Evolutionary conservation across 2,113 vertebrate genomes (phyloP), one percentile per base, ranked within the genome.

Genomic region (Crypturellus undulatus): DNA sequence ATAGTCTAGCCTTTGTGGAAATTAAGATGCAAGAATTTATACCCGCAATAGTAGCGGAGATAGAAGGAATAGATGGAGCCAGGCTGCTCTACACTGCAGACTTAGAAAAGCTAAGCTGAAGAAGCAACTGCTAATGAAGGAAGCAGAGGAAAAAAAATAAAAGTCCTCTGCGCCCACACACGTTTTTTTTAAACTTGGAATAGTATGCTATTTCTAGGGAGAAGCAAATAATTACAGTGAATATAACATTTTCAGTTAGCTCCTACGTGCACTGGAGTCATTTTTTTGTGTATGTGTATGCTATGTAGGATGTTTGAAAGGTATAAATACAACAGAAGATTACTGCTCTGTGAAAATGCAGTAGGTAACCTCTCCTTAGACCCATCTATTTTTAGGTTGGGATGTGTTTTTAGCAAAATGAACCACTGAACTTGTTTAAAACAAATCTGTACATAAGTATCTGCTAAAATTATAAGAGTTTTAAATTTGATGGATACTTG

Each of bases 131-230:
- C 13, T 84, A 43, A 3, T 65, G 24, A 54, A 22, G 10, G 28
- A 9, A 2, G 5, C 4, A 10, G 7, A 6, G 4, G 10, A 6
- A 63, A 7, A 40, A 45, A 3, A 36, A 43, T 9, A 20, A 32
- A 56, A 10, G 2, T n/a, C 18, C 5, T 6, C 60, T 51, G n/a
- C n/a, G n/a, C 10, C 3, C 7, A 54, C 10, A 5, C 58, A 11
- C 8, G 3, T 65, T 7, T 72, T 54, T 52, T 26, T 52, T 26
- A 24, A 36, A 36, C n/a, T 51, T 18, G 26, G 7, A 28, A 51
- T 28, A 54, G 28, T 20, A 47, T 52, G 24, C 28, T 36, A 15
- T 20, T 22, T 49, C 36, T 77, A 22, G 6, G 45, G 43, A 28
- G 28, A 12, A 26, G 25, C 12, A 71, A 38, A 26, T 28, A 52